Percentiles rank a stretch among this genome's conserved stretches.
Conservation (phyloP, 2,797 vertebrate genomes). For the Coregonus suidteri region DNA sequence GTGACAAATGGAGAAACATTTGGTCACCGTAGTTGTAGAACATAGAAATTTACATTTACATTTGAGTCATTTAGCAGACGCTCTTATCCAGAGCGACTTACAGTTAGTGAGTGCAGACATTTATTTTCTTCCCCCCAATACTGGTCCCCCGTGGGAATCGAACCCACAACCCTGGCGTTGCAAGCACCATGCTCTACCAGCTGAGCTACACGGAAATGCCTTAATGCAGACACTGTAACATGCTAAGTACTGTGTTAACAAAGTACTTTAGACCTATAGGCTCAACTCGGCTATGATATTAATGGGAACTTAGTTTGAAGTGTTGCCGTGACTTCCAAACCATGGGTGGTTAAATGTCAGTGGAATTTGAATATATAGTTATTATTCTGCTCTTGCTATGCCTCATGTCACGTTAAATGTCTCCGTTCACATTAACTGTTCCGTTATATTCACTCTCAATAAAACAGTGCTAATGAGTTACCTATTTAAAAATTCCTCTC, state of each 20-base stretch:
- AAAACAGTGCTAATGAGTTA: slow-evolving; percentile 75
- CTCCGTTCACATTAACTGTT: slow-evolving; percentile 64
- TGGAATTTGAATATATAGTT: not conserved
- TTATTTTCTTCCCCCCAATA: no score
- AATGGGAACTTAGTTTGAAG: slow-evolving; percentile 25
- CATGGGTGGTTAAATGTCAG: not conserved
- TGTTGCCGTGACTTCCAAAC: no score
- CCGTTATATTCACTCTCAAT: slow-evolving; percentile 66
- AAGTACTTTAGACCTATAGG: not conserved
- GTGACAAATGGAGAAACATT: no score
- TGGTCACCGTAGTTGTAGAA: no score
- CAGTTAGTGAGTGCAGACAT: no score
- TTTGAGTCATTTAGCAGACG: no score
- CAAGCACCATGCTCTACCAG: no score
- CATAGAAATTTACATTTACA: no score
- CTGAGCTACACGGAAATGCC: no score
- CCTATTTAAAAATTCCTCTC: slow-evolving; percentile 74
- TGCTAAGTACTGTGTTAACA: not conserved
- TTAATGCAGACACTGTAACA: not conserved
- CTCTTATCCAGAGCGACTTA: no score
- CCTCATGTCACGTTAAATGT: slow-evolving; percentile 53
- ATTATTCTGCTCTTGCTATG: not conserved
- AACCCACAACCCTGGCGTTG: no score
- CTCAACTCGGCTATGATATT: slow-evolving; percentile 17
- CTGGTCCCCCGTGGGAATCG: no score